Percentiles rank a stretch among this genome's conserved stretches.
These are phyloP conservation scores for Gymnocheta viridis DNA, from an alignment of 2,888 invertebrate species.

Conservation along the genomic window DNA sequence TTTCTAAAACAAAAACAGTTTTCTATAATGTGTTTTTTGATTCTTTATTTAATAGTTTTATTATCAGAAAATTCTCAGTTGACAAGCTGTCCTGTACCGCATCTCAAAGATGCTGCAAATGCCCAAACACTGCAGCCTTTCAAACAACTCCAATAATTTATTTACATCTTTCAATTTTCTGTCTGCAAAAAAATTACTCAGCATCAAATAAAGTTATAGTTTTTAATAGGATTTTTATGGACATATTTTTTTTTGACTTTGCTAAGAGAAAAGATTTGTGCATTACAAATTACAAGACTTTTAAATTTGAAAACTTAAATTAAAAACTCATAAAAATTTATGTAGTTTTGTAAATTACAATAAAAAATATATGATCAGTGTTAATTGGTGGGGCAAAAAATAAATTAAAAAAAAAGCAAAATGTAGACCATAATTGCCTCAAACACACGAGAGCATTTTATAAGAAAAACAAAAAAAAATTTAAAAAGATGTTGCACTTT, in stretches of 20 bases:
- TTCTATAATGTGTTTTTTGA: too few relatives aligned
- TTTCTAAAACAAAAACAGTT: too few relatives aligned
- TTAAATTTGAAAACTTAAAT: neutral
- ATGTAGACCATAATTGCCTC: too few relatives aligned
- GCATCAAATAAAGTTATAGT: slow-evolving; percentile 41
- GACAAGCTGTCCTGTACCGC: neutral
- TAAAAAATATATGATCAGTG: neutral
- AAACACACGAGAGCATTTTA: too few relatives aligned
- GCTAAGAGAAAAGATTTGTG: neutral
- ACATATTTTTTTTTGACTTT: neutral
- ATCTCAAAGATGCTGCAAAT: too few relatives aligned
- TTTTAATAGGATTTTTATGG: slow-evolving; percentile 34
- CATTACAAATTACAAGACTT: neutral
- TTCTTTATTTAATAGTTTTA: too few relatives aligned
- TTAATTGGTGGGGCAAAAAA: neutral
- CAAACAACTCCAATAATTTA: neutral
- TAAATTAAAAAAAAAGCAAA: too few relatives aligned
- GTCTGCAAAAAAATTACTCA: slow-evolving; percentile 23
- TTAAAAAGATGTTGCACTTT: too few relatives aligned
- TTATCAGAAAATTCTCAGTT: too few relatives aligned
- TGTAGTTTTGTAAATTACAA: neutral
- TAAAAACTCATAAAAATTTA: slow-evolving; percentile 26
- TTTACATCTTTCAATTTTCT: slow-evolving; percentile 3
- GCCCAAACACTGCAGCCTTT: neutral
- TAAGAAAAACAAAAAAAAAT: too few relatives aligned